Conservation (phyloP, 2,797 vertebrate species). For the Phalanger gymnotis region DNA sequence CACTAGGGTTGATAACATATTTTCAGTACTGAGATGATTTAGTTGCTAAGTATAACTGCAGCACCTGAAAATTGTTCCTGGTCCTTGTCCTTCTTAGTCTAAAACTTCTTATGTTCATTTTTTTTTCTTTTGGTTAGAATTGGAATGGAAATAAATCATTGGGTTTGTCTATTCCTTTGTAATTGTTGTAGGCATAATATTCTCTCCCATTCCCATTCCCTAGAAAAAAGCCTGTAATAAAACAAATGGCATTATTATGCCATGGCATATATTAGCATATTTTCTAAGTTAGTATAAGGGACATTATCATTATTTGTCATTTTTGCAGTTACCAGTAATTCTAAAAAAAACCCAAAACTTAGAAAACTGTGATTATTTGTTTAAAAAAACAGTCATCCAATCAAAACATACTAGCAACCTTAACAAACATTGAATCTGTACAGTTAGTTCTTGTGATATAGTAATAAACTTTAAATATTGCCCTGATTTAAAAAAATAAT, state of each 20-base stretch:
- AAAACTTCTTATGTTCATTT: constrained; percentile 7
- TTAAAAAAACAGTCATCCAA: not conserved
- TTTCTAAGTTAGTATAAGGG: constrained; percentile 24
- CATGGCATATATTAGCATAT: not conserved
- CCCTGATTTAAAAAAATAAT: not conserved
- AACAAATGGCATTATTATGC: constrained; percentile 17
- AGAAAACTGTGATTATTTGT: not conserved
- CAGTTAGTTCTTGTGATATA: constrained; percentile 31
- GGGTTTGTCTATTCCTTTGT: constrained; percentile 38
- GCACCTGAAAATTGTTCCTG: not conserved
- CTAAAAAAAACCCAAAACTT: constrained; percentile 38
- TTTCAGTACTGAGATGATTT: constrained; percentile 41
- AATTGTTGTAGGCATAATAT: not conserved
- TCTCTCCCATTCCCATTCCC: not conserved
- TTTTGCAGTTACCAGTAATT: constrained; percentile 26
- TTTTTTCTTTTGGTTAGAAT: constrained; percentile 21
- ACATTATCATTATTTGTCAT: constrained; percentile 49
- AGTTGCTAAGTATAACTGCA: constrained; percentile 18
- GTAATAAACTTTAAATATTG: not conserved
- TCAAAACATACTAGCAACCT: not conserved
- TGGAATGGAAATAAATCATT: constrained; percentile 15
- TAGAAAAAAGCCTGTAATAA: constrained; percentile 4
- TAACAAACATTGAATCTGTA: constrained; percentile 8
- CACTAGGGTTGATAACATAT: not conserved
- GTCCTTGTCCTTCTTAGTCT: constrained; percentile 1